Conservation (phyloP, 1,140 invertebrate species). For the Drosophila carrolli region DNA sequence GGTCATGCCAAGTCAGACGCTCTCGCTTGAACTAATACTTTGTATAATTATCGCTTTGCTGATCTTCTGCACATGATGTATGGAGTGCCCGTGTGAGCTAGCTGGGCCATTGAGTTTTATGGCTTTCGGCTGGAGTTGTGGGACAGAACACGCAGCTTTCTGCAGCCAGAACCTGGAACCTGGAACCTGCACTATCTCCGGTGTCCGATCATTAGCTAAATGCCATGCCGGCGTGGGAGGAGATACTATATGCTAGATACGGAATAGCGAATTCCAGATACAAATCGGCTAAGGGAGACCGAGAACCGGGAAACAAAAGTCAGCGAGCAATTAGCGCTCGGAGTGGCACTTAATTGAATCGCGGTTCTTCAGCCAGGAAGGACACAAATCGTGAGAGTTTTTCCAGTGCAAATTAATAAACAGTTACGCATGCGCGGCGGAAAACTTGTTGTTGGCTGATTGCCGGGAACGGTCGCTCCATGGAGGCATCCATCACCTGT, state of each 20-base stretch:
- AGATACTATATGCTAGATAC: slow-evolving; percentile 50
- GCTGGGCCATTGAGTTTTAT: slow-evolving; percentile 69
- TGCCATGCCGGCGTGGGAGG: slow-evolving; percentile 60
- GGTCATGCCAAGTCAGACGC: slow-evolving; percentile 74
- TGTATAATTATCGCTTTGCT: slow-evolving; percentile 81
- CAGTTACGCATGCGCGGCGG: slow-evolving; percentile 73
- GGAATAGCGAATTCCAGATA: slow-evolving; percentile 14
- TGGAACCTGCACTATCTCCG: slow-evolving; percentile 49
- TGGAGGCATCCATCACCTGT: slow-evolving; percentile 58
- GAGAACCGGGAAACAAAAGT: slow-evolving; percentile 42
- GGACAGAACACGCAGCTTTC: slow-evolving; percentile 62
- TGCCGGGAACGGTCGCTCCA: slow-evolving; percentile 12
- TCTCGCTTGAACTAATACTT: slow-evolving; percentile 73
- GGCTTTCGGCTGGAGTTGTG: slow-evolving; percentile 38
- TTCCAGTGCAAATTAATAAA: slow-evolving; percentile 70
- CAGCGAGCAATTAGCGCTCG: slow-evolving; percentile 63
- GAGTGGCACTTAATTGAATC: slow-evolving; percentile 58
- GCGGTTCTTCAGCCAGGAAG: slow-evolving; percentile 26
- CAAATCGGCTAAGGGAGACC: slow-evolving; percentile 19
- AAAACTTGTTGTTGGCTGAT: slow-evolving; percentile 63
- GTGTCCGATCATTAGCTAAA: slow-evolving; percentile 71
- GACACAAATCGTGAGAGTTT: slow-evolving; percentile 46
- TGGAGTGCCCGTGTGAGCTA: slow-evolving; percentile 42
- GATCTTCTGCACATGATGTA: slow-evolving; percentile 65
- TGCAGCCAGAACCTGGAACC: background rate